phyloP scores from a whole-genome alignment of 2,888 invertebrate species.

The Drosophila maculinotata region DNA sequence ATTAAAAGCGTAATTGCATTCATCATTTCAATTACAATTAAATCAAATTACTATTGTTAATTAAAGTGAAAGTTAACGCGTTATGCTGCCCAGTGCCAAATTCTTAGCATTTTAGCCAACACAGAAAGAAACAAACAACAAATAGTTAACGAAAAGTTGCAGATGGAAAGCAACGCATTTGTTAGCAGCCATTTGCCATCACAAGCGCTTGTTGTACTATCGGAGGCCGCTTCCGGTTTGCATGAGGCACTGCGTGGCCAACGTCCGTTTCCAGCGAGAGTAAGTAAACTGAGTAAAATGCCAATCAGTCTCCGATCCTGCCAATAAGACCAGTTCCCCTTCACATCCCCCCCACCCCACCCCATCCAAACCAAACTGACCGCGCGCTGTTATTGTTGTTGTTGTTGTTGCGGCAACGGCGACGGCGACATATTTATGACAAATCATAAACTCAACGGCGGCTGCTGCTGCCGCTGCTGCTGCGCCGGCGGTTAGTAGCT shows the following conservation, averaged over 20 bases:
- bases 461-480: no score
- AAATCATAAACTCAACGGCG: slow-evolving; percentile 69
- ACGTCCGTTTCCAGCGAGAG: slow-evolving; percentile 91
- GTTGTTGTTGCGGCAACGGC: slow-evolving; percentile 5
- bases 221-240: slow-evolving; percentile 90
- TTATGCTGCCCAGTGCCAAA: slow-evolving; percentile 56
- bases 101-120: slow-evolving; percentile 27
- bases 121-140: slow-evolving; percentile 18
- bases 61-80: slow-evolving; percentile 46
- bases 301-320: slow-evolving; percentile 41
- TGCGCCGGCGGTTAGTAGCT: slow-evolving; percentile 10
- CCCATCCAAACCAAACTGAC: not conserved
- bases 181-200: slow-evolving; percentile 90
- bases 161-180: slow-evolving; percentile 91
- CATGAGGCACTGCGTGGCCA: slow-evolving; percentile 91
- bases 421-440: slow-evolving; percentile 74
- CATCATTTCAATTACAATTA: slow-evolving; percentile 32
- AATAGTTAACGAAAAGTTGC: slow-evolving; percentile 53
- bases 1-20: slow-evolving; percentile 43
- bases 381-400: slow-evolving; percentile 9
- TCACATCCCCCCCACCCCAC: not conserved
- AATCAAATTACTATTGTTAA: slow-evolving; percentile 29
- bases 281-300: slow-evolving; percentile 84
- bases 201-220: slow-evolving; percentile 91
- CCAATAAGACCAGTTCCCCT: slow-evolving; percentile 27